Conservation (phyloP, 1,140 invertebrate species). For the Diuraphis noxia region DNA sequence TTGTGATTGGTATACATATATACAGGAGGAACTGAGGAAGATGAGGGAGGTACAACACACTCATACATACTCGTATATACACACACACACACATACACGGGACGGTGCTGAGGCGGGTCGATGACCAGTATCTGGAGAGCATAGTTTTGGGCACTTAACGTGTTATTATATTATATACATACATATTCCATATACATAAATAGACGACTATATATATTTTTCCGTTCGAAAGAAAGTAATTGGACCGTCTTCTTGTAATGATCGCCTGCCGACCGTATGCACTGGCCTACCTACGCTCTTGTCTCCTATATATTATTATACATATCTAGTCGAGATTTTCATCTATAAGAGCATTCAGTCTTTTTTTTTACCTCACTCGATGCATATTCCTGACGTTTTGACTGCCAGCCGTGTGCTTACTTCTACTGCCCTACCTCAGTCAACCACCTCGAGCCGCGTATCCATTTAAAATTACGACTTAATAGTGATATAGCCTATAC, state of each 20-base stretch:
- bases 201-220: background rate
- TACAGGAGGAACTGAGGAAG: slow-evolving; percentile 1
- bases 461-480: slow-evolving; percentile 27
- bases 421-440: background rate
- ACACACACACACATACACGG: background rate
- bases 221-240: slow-evolving; percentile 42
- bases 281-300: slow-evolving; percentile 26
- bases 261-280: slow-evolving; percentile 36
- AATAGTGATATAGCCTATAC: background rate
- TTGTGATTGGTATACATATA: background rate
- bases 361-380: background rate
- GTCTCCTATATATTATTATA: background rate
- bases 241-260: slow-evolving; percentile 49
- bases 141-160: slow-evolving; percentile 49
- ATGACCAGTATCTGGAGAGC: slow-evolving; percentile 35
- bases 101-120: background rate
- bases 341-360: slow-evolving; percentile 18
- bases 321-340: slow-evolving; percentile 27
- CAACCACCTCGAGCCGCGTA: background rate
- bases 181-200: background rate
- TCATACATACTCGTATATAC: background rate
- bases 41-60: background rate
- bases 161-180: slow-evolving; percentile 40
- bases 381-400: slow-evolving; percentile 19
- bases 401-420: background rate